These are phyloP conservation scores for Phorcus lineatus DNA, from an alignment of 2,888 invertebrate genomes.

Conservation along the genomic window DNA sequence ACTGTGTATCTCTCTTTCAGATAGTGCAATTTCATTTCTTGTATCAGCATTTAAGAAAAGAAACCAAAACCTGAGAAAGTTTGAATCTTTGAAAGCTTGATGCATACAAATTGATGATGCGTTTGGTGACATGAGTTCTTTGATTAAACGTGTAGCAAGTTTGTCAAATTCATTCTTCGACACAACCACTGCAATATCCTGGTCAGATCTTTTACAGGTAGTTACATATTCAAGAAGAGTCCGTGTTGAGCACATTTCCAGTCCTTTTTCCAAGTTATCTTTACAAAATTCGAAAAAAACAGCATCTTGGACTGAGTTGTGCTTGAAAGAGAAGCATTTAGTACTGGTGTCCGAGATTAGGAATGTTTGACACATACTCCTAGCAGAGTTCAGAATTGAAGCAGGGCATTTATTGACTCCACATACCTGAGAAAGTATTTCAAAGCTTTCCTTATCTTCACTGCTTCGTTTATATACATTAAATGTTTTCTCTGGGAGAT, in stretches of 20 bases:
- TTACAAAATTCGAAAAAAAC: not conserved
- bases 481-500: not conserved
- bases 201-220: not conserved
- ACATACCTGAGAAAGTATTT: not conserved
- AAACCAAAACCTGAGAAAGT: not conserved
- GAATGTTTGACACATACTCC: not conserved
- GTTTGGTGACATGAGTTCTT: not conserved
- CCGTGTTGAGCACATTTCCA: not conserved
- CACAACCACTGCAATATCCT: not conserved
- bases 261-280: not conserved
- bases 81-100: not conserved
- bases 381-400: not conserved
- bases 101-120: not conserved
- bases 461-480: not conserved
- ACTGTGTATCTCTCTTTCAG: not conserved
- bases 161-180: not conserved
- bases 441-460: not conserved
- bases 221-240: not conserved
- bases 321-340: not conserved
- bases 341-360: not conserved
- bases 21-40: not conserved
- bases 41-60: not conserved
- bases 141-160: not conserved
- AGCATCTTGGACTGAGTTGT: not conserved
- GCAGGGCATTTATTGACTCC: not conserved